These are phyloP conservation scores for Hemithea aestivaria DNA, from an alignment of 2,888 invertebrate species.

Conservation along the genomic window DNA sequence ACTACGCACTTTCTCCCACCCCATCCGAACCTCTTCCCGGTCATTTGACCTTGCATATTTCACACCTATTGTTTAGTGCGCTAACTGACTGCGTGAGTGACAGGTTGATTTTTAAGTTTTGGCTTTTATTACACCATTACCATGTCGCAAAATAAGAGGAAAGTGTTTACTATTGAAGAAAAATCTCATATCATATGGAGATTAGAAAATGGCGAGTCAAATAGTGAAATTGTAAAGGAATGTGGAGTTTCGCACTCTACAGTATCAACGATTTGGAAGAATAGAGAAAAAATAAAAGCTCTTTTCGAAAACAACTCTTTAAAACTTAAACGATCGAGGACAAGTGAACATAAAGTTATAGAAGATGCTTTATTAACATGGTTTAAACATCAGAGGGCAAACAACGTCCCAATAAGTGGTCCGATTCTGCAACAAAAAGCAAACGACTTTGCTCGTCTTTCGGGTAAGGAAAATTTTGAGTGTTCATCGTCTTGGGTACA, in stretches of 20 bases:
- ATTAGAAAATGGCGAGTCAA: constrained; percentile 26
- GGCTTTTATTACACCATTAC: too few species aligned
- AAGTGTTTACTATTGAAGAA: constrained; percentile 25
- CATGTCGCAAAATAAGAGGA: constrained; percentile 14
- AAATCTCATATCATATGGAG: constrained; percentile 23
- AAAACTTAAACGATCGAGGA: constrained; percentile 32
- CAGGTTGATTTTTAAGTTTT: constrained; percentile 9
- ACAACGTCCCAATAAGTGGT: constrained; percentile 9
- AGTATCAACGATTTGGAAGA: constrained; percentile 31
- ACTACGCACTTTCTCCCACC: constrained; percentile 12
- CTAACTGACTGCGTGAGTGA: constrained; percentile 14
- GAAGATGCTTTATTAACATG: constrained; percentile 30
- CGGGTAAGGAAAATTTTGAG: constrained; percentile 24
- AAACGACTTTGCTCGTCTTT: constrained; percentile 21
- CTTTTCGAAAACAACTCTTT: constrained; percentile 29
- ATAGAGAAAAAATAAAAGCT: constrained; percentile 29
- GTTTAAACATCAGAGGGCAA: constrained; percentile 27
- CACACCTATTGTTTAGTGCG: constrained; percentile 10
- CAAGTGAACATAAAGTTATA: constrained; percentile 26
- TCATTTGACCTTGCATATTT: constrained; percentile 19
- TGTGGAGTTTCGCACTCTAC: constrained; percentile 24
- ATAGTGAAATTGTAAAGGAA: constrained; percentile 24
- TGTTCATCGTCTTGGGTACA: constrained; percentile 31
- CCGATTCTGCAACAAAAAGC: constrained; percentile 24
- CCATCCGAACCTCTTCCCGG: constrained; percentile 22